Evolutionary conservation across 2,888 invertebrate genomes (phyloP).

Genomic region (Chrysotoxum bicinctum): DNA sequence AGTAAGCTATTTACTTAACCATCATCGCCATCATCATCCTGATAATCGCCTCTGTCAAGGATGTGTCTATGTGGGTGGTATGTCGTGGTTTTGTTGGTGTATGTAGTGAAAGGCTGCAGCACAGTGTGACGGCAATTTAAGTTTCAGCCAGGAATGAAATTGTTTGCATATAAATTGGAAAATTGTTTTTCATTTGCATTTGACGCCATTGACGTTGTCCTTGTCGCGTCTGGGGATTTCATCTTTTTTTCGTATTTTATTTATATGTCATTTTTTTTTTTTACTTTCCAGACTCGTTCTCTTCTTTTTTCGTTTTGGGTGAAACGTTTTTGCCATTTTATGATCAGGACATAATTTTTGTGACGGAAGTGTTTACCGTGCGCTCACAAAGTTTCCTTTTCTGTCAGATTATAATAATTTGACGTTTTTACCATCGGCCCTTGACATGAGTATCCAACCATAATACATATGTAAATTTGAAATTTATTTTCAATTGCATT

Average conservation of each 20-base stretch:
- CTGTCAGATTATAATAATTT: constrained; percentile 48
- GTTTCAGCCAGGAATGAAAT: constrained; percentile 62
- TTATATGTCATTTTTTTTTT: constrained; percentile 2
- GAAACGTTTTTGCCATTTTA: constrained; percentile 33
- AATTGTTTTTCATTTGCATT: constrained; percentile 68
- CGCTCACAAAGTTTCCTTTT: constrained; percentile 1
- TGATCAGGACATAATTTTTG: constrained; percentile 43
- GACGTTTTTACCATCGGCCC: constrained; percentile 26
- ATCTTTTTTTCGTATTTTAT: background rate
- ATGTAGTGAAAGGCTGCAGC: constrained; percentile 4
- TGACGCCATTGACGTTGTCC: constrained; percentile 47
- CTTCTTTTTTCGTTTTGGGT: background rate
- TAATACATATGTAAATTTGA: constrained; percentile 32
- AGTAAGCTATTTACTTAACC: constrained; percentile 70
- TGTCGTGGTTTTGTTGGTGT: background rate
- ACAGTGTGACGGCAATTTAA: constrained; percentile 63
- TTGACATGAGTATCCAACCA: constrained; percentile 6
- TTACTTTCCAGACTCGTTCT: constrained; percentile 1
- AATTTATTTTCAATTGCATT: constrained; percentile 54
- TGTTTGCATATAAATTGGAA: constrained; percentile 73
- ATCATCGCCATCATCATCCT: constrained; percentile 67
- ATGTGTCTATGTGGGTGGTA: constrained; percentile 38
- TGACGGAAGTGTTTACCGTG: constrained; percentile 41
- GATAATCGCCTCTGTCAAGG: constrained; percentile 66
- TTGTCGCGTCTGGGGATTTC: constrained; percentile 39